Conservation (phyloP, 2,888 invertebrate species). For the Celastrina argiolus region DNA sequence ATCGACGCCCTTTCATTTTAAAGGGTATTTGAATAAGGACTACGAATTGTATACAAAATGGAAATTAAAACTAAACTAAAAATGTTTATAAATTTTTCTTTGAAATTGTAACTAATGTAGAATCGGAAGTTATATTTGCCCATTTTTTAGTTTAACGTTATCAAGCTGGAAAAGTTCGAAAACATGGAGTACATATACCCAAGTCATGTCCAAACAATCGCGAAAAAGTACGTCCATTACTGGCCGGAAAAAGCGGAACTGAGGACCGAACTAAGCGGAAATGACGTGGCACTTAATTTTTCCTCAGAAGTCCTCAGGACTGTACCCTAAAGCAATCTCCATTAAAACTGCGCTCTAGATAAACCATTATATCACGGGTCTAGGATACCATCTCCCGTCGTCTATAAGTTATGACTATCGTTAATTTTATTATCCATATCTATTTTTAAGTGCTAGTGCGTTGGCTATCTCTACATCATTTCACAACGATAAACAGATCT, state of each 20-base stretch:
- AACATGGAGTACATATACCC: not conserved
- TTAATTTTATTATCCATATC: slow-evolving; percentile 6
- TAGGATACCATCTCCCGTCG: not conserved
- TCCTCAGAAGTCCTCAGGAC: not conserved
- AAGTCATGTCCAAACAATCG: not conserved
- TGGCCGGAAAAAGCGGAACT: slow-evolving; percentile 1
- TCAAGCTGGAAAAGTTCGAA: not conserved
- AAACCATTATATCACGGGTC: not conserved
- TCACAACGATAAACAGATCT: too few relatives aligned
- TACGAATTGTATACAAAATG: too few relatives aligned
- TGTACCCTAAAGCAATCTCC: slow-evolving; percentile 1
- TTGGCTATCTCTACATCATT: not conserved
- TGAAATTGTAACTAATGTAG: too few relatives aligned
- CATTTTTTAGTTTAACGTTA: not conserved
- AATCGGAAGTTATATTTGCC: not conserved
- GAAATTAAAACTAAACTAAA: too few relatives aligned
- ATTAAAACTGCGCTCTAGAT: not conserved
- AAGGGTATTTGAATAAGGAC: too few relatives aligned
- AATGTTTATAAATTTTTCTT: too few relatives aligned
- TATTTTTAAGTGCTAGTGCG: slow-evolving; percentile 1
- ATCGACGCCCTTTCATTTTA: too few relatives aligned
- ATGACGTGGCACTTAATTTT: slow-evolving; percentile 1
- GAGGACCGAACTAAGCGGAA: not conserved
- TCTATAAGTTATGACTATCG: slow-evolving; percentile 1
- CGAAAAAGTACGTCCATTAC: slow-evolving; percentile 14